Conservation (phyloP, 1,140 invertebrate genomes). For the Halictus rubicundus region DNA sequence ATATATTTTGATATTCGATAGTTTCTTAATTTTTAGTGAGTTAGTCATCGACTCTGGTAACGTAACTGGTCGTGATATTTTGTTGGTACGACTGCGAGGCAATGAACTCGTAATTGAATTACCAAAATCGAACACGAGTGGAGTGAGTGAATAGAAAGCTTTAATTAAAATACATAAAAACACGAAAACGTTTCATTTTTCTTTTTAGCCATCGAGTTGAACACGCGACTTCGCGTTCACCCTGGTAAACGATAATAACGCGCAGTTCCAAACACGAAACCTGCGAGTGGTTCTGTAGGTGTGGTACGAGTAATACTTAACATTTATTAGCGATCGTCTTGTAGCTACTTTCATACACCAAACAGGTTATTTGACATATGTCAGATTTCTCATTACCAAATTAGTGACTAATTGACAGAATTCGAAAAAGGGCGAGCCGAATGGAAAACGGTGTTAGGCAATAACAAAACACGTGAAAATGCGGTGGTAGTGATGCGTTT, state of each 20-base stretch:
- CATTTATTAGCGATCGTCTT: conserved; percentile 28
- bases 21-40: not conserved
- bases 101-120: conserved; percentile 56
- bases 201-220: not conserved
- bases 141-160: conserved; percentile 19
- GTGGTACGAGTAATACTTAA: conserved; percentile 20
- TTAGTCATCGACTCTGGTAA: not conserved
- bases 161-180: conserved; percentile 23
- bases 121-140: conserved; percentile 45
- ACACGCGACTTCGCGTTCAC: not conserved
- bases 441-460: conserved; percentile 23
- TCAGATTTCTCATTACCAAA: conserved; percentile 56
- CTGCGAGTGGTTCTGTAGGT: conserved; percentile 4
- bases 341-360: conserved; percentile 51
- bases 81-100: conserved; percentile 43
- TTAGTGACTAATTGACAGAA: conserved; percentile 46
- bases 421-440: conserved; percentile 27
- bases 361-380: conserved; percentile 65
- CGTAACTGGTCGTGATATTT: not conserved
- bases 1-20: no score
- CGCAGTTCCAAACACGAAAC: not conserved
- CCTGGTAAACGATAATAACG: no score
- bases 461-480: conserved; percentile 62
- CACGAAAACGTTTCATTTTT: not conserved
- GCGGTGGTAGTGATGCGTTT: conserved; percentile 77